Base-by-base conservation (phyloP, 2,113 vertebrate species). In the Prionailurus bengalensis region DNA sequence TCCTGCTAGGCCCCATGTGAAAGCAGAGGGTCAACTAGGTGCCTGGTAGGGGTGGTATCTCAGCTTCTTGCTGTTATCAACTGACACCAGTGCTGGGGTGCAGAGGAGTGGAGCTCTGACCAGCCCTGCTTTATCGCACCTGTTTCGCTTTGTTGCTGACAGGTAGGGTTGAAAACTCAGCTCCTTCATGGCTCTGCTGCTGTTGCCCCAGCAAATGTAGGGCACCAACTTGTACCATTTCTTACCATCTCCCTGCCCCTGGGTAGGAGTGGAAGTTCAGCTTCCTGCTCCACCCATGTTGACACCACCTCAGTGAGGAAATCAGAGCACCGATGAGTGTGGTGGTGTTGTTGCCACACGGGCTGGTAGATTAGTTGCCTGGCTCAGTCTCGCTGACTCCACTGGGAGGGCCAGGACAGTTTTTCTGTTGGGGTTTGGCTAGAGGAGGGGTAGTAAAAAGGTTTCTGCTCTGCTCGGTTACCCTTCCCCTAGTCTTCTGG, bases 261-360 rank as follows among this genome's bases (percentile, higher is more conserved):
- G 55, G 12, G 33, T 48, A 33, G 42, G 39, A 33, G 39, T 36
- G 39, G 51, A 53, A 14, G 66, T 4, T 73, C 21, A n/a, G 36
- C 12, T 61, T 94, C 51, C 33, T 79, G 82, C 36, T 76, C 48
- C 25, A 4, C n/a, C 36, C n/a, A 39, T 63, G 45, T 33, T 21
- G 48, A 53, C 17, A 51, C 31, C 48, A 13, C 15, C 36, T 73
- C 61, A 53, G 31, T 45, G 85, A 36, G 45, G 19, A 13, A 39
- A 33, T 45, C 16, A 39, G 85, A 36, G 25, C 29, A 4, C 81
- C 3, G n/a, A 12, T 9, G 7, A n/a, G 66, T 33, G 19, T 14
- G n/a, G 58, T 1, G 1, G 0, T 12, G 21, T 5, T 42, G 61
- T 63, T 51, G 39, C 23, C 73, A 5, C 0, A 2, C 17, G 11